Percentiles rank a stretch among this genome's conserved stretches.
Evolutionary conservation across 2,113 vertebrate genomes (phyloP).

Genomic region (Melospiza melodia): DNA sequence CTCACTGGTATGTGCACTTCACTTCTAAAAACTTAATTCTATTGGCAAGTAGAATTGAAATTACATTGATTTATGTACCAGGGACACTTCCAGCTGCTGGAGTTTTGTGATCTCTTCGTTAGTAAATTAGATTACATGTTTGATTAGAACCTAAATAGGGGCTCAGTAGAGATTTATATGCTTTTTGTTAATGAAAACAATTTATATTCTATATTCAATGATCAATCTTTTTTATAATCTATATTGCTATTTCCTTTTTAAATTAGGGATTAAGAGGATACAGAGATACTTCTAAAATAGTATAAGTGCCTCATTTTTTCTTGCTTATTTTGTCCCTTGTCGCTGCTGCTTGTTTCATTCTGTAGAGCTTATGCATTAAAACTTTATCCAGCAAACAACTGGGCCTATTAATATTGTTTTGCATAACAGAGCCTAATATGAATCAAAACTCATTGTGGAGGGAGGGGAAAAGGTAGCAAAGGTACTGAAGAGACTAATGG

Average conservation of each 20-base stretch:
- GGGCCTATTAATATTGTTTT: neutral
- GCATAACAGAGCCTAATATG: neutral
- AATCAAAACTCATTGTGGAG: neutral
- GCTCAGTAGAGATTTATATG: neutral
- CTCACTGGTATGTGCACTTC: neutral
- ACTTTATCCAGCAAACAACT: neutral
- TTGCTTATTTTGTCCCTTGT: neutral
- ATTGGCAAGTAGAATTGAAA: neutral
- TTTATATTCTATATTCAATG: neutral
- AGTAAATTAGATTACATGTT: neutral
- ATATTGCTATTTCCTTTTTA: neutral
- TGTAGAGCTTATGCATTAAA: neutral
- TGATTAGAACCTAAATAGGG: neutral
- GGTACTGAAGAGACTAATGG: neutral
- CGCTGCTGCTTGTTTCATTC: neutral
- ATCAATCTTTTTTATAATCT: neutral
- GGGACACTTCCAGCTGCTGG: neutral
- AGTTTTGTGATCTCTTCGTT: neutral
- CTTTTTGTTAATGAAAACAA: neutral
- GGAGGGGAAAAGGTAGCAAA: neutral
- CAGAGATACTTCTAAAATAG: neutral
- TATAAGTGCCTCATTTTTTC: neutral
- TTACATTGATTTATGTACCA: neutral
- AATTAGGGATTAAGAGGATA: neutral
- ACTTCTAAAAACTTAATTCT: neutral